Percentiles rank a stretch among this genome's conserved stretches.
Evolutionary conservation across 1,140 invertebrate genomes (phyloP).

Genomic region (Lamellibrachia luymesi): DNA sequence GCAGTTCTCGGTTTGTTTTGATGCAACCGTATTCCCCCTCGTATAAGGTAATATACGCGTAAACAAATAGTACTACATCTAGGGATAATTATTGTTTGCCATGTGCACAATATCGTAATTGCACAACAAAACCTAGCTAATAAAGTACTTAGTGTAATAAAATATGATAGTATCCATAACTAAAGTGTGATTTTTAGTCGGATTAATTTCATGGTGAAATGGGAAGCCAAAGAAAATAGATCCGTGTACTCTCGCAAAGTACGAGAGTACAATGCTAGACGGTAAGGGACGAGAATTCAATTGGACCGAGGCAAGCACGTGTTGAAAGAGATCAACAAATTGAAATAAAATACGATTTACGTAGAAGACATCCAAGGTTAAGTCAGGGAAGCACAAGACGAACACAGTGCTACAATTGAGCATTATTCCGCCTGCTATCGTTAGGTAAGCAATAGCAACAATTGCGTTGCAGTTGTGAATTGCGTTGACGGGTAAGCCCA

Average conservation of each 20-base stretch:
- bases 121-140: not conserved
- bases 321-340: not conserved
- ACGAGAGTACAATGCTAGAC: not conserved
- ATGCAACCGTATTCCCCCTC: not conserved
- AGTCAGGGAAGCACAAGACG: not conserved
- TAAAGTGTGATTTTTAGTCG: not conserved
- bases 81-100: not conserved
- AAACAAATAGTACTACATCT: not conserved
- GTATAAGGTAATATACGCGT: not conserved
- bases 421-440: not conserved
- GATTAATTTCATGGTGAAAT: not conserved
- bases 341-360: not conserved
- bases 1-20: not conserved
- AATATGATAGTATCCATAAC: not conserved
- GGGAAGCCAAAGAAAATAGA: not conserved
- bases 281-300: not conserved
- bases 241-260: not conserved
- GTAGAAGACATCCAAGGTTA: not conserved
- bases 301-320: not conserved
- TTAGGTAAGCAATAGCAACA: not conserved
- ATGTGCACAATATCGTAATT: not conserved
- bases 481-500: not conserved
- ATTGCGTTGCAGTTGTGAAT: not conserved
- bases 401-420: not conserved
- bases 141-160: not conserved